Evolutionary conservation across 2,888 invertebrate species (phyloP).

Genomic region (Drosophila silvestris): DNA sequence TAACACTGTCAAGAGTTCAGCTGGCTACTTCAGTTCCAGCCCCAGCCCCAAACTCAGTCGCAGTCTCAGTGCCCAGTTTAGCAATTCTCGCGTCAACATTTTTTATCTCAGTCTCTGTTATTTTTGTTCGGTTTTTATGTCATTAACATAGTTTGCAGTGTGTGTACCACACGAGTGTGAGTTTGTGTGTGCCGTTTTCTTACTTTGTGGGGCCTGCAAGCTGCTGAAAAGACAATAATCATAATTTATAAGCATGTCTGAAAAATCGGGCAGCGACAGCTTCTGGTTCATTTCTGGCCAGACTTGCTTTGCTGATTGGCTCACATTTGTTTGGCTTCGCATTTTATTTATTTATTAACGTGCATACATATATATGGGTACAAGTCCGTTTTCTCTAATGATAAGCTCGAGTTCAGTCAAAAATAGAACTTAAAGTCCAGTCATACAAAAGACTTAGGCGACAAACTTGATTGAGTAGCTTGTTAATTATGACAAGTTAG

Average conservation of each 20-base stretch:
- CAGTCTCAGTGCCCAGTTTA: constrained; percentile 43
- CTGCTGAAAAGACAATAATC: constrained; percentile 74
- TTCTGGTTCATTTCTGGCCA: constrained; percentile 25
- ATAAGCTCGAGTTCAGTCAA: constrained; percentile 38
- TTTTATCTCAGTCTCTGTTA: constrained; percentile 49
- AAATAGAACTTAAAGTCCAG: constrained; percentile 26
- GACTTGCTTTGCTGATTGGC: constrained; percentile 54
- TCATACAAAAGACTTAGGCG: constrained; percentile 42
- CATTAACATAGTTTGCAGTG: constrained; percentile 77
- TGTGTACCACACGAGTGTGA: constrained; percentile 12
- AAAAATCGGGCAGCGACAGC: constrained; percentile 57
- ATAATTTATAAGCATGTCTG: constrained; percentile 68
- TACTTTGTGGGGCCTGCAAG: constrained; percentile 45
- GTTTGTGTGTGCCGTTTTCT: constrained; percentile 34
- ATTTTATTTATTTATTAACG: constrained; percentile 37
- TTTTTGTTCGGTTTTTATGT: constrained; percentile 66
- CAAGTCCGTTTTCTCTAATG: constrained; percentile 40
- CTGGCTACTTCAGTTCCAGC: constrained; percentile 29
- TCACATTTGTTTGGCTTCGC: constrained; percentile 65
- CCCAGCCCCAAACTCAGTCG: constrained; percentile 15
- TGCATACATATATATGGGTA: neutral
- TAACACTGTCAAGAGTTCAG: constrained; percentile 78
- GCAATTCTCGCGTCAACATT: constrained; percentile 30
- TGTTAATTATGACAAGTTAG: constrained; percentile 42
- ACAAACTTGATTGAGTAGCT: constrained; percentile 28